These are phyloP conservation scores for Notodromas monacha DNA, from an alignment of 2,888 invertebrate species.

Conservation along the genomic window DNA sequence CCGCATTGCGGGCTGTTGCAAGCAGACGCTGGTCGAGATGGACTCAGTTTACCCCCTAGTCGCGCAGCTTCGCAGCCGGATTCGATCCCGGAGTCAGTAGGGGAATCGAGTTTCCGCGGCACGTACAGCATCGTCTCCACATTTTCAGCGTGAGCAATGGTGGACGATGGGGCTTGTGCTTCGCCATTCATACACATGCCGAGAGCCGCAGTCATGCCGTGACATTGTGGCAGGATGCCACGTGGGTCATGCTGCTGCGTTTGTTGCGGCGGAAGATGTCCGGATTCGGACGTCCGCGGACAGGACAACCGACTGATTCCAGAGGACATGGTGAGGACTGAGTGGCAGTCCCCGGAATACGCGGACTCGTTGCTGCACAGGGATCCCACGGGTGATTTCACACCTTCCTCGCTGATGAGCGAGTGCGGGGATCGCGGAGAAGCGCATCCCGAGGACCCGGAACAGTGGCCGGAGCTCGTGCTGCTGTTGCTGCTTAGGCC, in stretches of 20 bases:
- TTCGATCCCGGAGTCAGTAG: constrained; percentile 72
- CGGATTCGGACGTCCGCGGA: too few relatives aligned
- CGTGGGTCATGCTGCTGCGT: too few relatives aligned
- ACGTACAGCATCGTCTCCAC: too few relatives aligned
- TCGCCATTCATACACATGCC: too few relatives aligned
- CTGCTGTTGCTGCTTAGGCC: too few relatives aligned
- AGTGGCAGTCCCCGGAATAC: constrained; percentile 26
- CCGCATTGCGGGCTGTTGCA: constrained; percentile 50
- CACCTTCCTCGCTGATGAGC: constrained; percentile 44
- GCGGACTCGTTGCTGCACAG: constrained; percentile 60
- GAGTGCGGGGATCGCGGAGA: constrained; percentile 13
- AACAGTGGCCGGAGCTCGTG: too few relatives aligned
- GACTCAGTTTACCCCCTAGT: constrained; percentile 33
- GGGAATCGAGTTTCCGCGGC: constrained; percentile 45
- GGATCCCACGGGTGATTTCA: constrained; percentile 50
- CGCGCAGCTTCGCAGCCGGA: constrained; percentile 65
- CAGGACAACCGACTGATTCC: too few relatives aligned
- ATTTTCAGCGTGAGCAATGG: too few relatives aligned
- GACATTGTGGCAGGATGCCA: too few relatives aligned
- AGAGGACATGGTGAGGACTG: too few relatives aligned
- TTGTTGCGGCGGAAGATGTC: too few relatives aligned
- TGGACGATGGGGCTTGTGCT: background rate
- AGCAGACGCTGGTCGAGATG: constrained; percentile 28
- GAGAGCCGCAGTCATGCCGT: too few relatives aligned
- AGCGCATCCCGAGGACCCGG: constrained; percentile 7